Evolutionary conservation across 2,888 invertebrate genomes (phyloP), one percentile per base, ranked within the genome.

Genomic region (Cephus pulcher): DNA sequence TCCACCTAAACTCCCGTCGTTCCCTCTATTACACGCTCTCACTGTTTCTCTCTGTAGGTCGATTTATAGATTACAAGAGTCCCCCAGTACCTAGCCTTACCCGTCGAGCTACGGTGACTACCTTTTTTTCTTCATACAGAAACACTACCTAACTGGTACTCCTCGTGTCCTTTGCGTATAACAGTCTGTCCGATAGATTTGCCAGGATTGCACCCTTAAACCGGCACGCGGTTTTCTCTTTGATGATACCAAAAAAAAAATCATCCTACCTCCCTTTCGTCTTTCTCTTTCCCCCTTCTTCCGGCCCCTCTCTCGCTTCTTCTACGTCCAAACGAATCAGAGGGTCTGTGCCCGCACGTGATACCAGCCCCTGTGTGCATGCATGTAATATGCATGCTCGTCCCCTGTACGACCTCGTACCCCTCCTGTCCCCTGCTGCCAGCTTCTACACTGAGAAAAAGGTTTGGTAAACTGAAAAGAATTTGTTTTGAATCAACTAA

Each of bases 331-430:
- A 68, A 56, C 56, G 56, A 56, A 56, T 56, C 23, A 3, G 56
- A 56, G 2, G 56, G 23, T 73, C 75, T 70, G 76, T 77, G 73
- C 80, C 79, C 71, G 37, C 80, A 79, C 79, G 79, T 75, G 80
- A 83, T 81, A 78, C 76, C 77, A 75, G 70, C 76, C 79, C 79
- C 78, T 80, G 78, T 80, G 80, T 81, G 76, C 77, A 79, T 81
- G 80, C 82, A 84, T 84, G 84, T 83, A 87, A 87, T 84, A 85
- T 83, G 83, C 80, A 82, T 82, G 82, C 80, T 78, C 73, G 56
- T 56, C 9, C 23, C 56, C 9, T 9, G 56, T 23, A 2, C 56
- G 23, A 56, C 9, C 40, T 23, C 15, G 4, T 12, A 37, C 40
- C 23, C 40, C 6, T 23, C 3, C 56, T 15, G 23, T 9, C 56